Evolutionary conservation across 2,113 vertebrate species (phyloP), one percentile per base, ranked within the genome.

Genomic region (Mesoclemmys tuberculata): DNA sequence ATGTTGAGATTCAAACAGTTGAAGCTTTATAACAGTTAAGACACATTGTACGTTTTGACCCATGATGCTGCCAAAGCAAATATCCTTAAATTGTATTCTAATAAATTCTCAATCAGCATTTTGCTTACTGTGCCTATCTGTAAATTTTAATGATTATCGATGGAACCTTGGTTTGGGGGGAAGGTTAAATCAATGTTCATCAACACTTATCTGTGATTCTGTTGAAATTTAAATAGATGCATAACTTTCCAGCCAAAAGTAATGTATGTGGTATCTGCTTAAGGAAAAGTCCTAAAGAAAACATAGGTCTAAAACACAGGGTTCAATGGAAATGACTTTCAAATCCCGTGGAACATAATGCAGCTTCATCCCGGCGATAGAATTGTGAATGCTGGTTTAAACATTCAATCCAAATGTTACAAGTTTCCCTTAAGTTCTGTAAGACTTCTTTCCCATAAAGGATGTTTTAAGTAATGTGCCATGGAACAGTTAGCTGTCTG

Each of bases 251-350:
- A 31, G 61, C 54, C 49, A 87, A 22, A 68, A 41, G n/a, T 8
- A 55, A 10, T 1, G 19, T n/a, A 24, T 9, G 8, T 27, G 78
- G n/a, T 27, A 80, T 41, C 68, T 5, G 41, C 3, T 71, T 48
- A 64, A 41, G 74, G 48, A 55, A 55, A 64, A 10, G 3, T n/a
- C 31, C 13, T 1, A 26, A 68, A 5, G 51, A 61, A 83, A 19
- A 19, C 0, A 4, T 1, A 6, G 11, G 54, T 41, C 74, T 41
- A 78, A 49, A 75, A 4, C 22, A 26, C 3, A 0, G 2, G 1
- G 11, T 7, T 5, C 35, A 68, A 0, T 3, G 49, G 56, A 41
- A 85, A 78, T 31, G 77, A 5, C 52, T 64, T 27, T 5, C 41
- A 79, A n/a, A 29, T 26, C 79, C 82, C 48, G 8, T 49, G 52